Conservation (phyloP, 1,140 invertebrate genomes). For the Macrobrachium nipponense region DNA sequence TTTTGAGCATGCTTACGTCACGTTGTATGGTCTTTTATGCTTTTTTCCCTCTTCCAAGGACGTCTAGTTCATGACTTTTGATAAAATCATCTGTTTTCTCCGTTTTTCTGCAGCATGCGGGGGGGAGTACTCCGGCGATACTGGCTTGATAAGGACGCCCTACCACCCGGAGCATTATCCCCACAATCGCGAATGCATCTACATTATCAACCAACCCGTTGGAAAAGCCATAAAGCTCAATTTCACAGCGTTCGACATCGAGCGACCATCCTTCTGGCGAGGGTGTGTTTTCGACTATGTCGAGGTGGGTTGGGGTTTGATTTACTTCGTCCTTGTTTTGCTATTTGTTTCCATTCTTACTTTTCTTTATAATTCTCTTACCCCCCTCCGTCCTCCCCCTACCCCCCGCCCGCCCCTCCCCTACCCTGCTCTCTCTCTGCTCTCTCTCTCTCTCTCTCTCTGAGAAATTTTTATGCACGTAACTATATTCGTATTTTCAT, state of each 20-base stretch:
- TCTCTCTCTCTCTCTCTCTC: not conserved
- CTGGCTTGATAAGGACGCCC: conserved; percentile 78
- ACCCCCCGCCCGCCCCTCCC: not conserved
- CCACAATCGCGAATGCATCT: conserved; percentile 77
- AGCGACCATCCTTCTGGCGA: not conserved
- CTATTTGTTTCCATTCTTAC: not conserved
- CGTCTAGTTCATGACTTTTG: not conserved
- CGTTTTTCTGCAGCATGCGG: conserved; percentile 76
- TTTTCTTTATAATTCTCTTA: not conserved
- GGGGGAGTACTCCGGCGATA: conserved; percentile 72
- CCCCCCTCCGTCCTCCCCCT: not conserved
- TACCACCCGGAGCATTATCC: conserved; percentile 83
- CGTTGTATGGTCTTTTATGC: not conserved
- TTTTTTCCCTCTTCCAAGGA: not conserved
- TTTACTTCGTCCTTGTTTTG: no score
- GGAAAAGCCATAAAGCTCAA: conserved; percentile 37
- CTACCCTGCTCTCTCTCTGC: not conserved
- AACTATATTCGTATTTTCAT: no score
- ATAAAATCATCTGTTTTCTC: conserved; percentile 24
- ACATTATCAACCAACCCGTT: conserved; percentile 77
- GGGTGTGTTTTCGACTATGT: conserved; percentile 49
- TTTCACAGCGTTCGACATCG: conserved; percentile 52
- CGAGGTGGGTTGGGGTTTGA: conserved; percentile 9
- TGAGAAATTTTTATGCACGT: not conserved
- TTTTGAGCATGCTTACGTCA: not conserved